phyloP scores from a whole-genome alignment of 2,888 invertebrate genomes.

The Phasia obesa region DNA sequence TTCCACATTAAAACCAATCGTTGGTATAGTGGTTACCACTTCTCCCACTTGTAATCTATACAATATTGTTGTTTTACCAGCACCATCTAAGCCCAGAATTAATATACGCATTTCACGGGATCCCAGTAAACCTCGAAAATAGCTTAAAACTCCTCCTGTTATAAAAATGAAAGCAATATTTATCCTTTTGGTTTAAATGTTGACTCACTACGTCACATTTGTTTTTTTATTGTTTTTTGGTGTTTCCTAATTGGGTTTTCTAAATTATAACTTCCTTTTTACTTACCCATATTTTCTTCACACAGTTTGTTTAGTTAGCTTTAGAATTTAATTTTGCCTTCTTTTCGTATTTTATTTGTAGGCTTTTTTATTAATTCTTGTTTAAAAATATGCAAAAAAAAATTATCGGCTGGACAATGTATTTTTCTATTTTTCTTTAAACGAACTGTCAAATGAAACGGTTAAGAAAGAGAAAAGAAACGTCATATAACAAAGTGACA shows the following conservation, averaged over 20 bases:
- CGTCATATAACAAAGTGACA: slow-evolving; percentile 66
- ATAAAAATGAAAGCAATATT: slow-evolving; percentile 34
- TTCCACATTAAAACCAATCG: slow-evolving; percentile 99
- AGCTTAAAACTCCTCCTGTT: slow-evolving; percentile 96
- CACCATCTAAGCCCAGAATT: slow-evolving; percentile 98
- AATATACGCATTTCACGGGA: slow-evolving; percentile 99
- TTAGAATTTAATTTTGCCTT: slow-evolving; percentile 4
- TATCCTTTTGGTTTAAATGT: slow-evolving; percentile 49
- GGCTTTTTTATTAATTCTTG: slow-evolving; percentile 63
- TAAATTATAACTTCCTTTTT: slow-evolving; percentile 6
- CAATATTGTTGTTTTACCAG: slow-evolving; percentile 99
- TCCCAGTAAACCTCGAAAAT: slow-evolving; percentile 97
- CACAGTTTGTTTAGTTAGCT: slow-evolving; percentile 14
- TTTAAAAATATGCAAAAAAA: slow-evolving; percentile 69
- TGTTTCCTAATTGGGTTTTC: slow-evolving; percentile 6
- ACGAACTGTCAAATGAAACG: slow-evolving; percentile 65
- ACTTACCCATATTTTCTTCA: slow-evolving; percentile 55
- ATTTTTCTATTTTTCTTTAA: slow-evolving; percentile 57
- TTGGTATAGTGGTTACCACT: slow-evolving; percentile 98
- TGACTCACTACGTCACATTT: slow-evolving; percentile 67
- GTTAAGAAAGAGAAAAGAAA: slow-evolving; percentile 47
- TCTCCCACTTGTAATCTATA: slow-evolving; percentile 99
- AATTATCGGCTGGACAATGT: slow-evolving; percentile 60
- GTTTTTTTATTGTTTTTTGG: slow-evolving; percentile 34
- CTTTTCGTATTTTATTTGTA: slow-evolving; percentile 28